phyloP scores from a whole-genome alignment of 2,113 vertebrate genomes.

The Stegostoma tigrinum region DNA sequence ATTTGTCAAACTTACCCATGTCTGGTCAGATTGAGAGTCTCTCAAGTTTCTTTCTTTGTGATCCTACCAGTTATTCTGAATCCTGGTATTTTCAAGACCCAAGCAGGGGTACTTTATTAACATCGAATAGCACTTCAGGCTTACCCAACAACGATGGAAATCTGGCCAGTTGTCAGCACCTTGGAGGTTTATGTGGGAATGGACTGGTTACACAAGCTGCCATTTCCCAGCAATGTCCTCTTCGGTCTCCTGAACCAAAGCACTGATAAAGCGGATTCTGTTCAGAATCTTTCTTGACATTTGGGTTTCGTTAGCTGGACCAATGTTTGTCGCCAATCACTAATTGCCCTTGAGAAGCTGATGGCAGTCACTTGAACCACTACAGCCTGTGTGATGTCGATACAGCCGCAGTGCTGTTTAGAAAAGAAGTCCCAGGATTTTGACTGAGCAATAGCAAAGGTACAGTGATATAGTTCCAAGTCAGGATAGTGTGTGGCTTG shows the following conservation, averaged over 20 bases:
- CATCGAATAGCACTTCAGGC: background rate
- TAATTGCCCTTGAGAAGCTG: no score
- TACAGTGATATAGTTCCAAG: no score
- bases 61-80: background rate
- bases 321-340: no score
- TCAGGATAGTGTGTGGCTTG: no score
- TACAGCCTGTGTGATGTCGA: no score
- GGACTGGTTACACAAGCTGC: background rate
- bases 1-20: background rate
- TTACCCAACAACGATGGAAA: background rate
- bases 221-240: background rate
- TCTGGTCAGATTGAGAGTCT: background rate
- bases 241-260: background rate
- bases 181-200: background rate
- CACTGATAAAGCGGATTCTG: background rate
- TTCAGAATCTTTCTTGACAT: no score
- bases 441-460: no score
- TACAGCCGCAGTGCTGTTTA: no score
- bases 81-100: no score
- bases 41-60: background rate
- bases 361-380: no score
- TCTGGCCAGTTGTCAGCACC: background rate
- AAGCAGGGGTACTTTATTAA: background rate
- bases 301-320: no score
- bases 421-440: no score